Percentiles rank a stretch among this genome's conserved stretches.
phyloP scores from a whole-genome alignment of 2,113 vertebrate genomes.

The Arothron firmamentum region DNA sequence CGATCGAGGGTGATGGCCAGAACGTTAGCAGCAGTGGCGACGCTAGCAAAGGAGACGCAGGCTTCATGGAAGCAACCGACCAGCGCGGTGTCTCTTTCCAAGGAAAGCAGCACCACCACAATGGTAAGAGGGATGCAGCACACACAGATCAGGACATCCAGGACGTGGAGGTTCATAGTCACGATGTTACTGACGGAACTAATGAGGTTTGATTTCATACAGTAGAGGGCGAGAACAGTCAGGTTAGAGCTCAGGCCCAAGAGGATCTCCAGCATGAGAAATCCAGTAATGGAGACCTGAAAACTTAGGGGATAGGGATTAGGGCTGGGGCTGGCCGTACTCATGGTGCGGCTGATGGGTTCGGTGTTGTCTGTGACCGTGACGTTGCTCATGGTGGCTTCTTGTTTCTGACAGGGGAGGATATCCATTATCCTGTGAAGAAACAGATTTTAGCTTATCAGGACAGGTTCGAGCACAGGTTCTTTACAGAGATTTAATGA shows the following conservation, averaged over 20 bases:
- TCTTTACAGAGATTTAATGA: neutral
- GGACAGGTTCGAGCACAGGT: conserved; percentile 4
- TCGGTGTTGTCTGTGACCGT: conserved; percentile 91
- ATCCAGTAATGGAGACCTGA: conserved; percentile 93
- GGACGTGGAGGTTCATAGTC: conserved; percentile 97
- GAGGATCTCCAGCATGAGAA: conserved; percentile 96
- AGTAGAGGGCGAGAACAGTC: conserved; percentile 97
- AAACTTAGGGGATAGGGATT: conserved; percentile 87
- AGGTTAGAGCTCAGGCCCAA: conserved; percentile 97
- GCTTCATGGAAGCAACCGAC: conserved; percentile 99
- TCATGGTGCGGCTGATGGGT: conserved; percentile 85
- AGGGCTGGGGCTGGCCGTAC: conserved; percentile 77
- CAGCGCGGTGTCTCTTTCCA: conserved; percentile 88
- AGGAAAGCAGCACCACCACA: conserved; percentile 89
- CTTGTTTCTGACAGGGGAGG: conserved; percentile 84
- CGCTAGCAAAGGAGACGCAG: conserved; percentile 95
- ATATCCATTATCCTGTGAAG: conserved; percentile 94
- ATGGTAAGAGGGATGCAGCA: conserved; percentile 96
- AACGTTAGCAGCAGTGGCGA: conserved; percentile 95
- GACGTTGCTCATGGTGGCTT: conserved; percentile 96
- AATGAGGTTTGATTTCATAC: conserved; percentile 99
- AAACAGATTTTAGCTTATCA: conserved; percentile 14
- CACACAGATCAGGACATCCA: conserved; percentile 95
- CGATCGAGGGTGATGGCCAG: conserved; percentile 96
- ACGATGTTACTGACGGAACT: conserved; percentile 99